Percentiles rank a stretch among this genome's conserved stretches.
Conservation (phyloP, 2,113 vertebrate genomes). For the Rhinolophus sinicus region DNA sequence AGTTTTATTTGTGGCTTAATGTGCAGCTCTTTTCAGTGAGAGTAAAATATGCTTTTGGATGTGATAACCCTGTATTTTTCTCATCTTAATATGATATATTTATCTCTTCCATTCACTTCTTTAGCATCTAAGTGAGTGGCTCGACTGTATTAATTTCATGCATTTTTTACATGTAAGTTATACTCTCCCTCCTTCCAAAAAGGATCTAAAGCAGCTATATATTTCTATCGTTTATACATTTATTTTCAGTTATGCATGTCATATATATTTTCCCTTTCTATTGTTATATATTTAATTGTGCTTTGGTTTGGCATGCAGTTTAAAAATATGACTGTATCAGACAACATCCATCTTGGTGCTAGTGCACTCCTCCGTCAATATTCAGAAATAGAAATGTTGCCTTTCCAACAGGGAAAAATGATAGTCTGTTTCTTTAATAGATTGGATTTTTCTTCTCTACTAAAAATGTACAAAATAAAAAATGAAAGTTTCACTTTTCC, state of each 20-base stretch:
- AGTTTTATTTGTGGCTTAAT: not conserved
- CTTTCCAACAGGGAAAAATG: not conserved
- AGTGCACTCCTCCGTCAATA: not conserved
- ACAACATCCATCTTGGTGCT: not conserved
- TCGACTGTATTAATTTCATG: not conserved
- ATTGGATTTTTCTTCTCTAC: slow-evolving; percentile 6
- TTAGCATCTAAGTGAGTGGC: not conserved
- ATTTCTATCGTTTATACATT: not conserved
- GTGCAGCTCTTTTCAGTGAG: not conserved
- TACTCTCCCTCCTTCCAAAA: not conserved
- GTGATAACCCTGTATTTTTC: not conserved
- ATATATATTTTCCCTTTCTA: not conserved
- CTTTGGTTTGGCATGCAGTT: not conserved
- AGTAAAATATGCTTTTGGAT: not conserved
- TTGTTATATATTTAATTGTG: not conserved
- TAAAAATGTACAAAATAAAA: not conserved
- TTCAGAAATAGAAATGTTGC: slow-evolving; percentile 27
- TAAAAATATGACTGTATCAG: not conserved
- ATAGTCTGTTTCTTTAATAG: not conserved
- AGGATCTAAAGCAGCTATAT: not conserved
- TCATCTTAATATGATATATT: not conserved
- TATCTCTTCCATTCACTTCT: not conserved
- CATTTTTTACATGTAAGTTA: not conserved
- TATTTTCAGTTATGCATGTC: not conserved
- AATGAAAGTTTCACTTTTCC: not conserved